Conservation (phyloP, 2,888 invertebrate species). For the Melinaea marsaeus region DNA sequence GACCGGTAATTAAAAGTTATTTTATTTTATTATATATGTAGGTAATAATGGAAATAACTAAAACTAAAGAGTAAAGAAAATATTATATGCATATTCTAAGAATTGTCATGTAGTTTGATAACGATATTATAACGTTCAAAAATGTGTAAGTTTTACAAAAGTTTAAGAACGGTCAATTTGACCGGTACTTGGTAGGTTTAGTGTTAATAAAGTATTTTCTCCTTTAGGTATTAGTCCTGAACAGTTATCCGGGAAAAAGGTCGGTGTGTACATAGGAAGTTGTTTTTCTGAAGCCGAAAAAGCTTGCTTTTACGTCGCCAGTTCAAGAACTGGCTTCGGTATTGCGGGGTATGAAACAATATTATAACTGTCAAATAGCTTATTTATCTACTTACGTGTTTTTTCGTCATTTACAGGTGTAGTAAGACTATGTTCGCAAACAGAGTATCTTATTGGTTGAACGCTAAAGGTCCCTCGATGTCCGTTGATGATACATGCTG, state of each 20-base stretch:
- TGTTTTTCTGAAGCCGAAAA: slow-evolving; percentile 81
- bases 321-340: slow-evolving; percentile 44
- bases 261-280: slow-evolving; percentile 63
- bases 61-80: too few relatives aligned
- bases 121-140: too few relatives aligned
- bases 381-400: too few relatives aligned
- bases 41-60: too few relatives aligned
- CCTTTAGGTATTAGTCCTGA: slow-evolving; percentile 77
- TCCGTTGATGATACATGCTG: slow-evolving; percentile 54
- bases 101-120: too few relatives aligned
- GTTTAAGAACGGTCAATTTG: too few relatives aligned
- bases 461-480: slow-evolving; percentile 59
- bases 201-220: slow-evolving; percentile 9
- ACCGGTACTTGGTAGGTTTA: too few relatives aligned
- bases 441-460: slow-evolving; percentile 64
- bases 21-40: too few relatives aligned
- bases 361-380: background rate
- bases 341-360: slow-evolving; percentile 49
- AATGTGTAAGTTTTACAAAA: too few relatives aligned
- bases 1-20: too few relatives aligned
- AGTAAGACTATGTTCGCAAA: slow-evolving; percentile 61
- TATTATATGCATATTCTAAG: too few relatives aligned
- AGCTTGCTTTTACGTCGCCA: slow-evolving; percentile 54
- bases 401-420: slow-evolving; percentile 39
- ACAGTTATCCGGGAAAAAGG: slow-evolving; percentile 70